Conservation (phyloP, 2,113 vertebrate species). For the Rhadina sibilatrix region DNA sequence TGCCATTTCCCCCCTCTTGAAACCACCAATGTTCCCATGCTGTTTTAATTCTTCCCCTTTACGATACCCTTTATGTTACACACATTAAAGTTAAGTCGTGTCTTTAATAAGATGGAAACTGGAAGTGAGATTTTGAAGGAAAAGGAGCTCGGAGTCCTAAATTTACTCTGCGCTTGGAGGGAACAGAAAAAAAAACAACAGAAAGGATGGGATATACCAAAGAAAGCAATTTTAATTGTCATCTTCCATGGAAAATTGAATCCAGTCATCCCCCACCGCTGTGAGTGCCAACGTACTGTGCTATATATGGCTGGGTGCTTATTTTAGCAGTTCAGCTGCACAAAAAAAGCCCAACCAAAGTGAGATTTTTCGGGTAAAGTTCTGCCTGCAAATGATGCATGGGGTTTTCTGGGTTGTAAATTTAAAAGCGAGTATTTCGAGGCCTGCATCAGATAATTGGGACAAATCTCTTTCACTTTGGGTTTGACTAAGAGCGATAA, state of each 20-base stretch:
- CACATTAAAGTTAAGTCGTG: slow-evolving; percentile 80
- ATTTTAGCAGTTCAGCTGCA: slow-evolving; percentile 60
- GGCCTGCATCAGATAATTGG: slow-evolving; percentile 5
- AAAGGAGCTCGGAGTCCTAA: slow-evolving; percentile 60
- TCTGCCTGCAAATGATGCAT: slow-evolving; percentile 13
- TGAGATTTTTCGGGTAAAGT: slow-evolving; percentile 31
- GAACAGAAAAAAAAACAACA: slow-evolving; percentile 62
- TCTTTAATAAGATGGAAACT: slow-evolving; percentile 79
- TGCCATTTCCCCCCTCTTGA: slow-evolving; percentile 40
- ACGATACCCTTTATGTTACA: slow-evolving; percentile 77
- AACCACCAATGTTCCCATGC: slow-evolving; percentile 58
- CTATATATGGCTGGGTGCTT: slow-evolving; percentile 58
- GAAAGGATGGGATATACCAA: slow-evolving; percentile 72
- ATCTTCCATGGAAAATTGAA: slow-evolving; percentile 76
- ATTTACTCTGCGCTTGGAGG: background rate
- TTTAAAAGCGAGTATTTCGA: slow-evolving; percentile 8
- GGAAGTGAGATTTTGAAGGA: slow-evolving; percentile 75
- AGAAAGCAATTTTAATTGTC: slow-evolving; percentile 76
- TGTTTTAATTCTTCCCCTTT: slow-evolving; percentile 77
- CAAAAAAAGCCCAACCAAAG: slow-evolving; percentile 38
- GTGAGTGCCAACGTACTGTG: slow-evolving; percentile 11
- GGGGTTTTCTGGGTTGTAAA: slow-evolving; percentile 27
- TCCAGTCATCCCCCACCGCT: slow-evolving; percentile 49
- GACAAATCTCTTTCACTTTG: slow-evolving; percentile 44
- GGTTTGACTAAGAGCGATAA: slow-evolving; percentile 41